Base-by-base conservation (phyloP, 1,140 invertebrate genomes). In the Scaptomyza pallida region DNA sequence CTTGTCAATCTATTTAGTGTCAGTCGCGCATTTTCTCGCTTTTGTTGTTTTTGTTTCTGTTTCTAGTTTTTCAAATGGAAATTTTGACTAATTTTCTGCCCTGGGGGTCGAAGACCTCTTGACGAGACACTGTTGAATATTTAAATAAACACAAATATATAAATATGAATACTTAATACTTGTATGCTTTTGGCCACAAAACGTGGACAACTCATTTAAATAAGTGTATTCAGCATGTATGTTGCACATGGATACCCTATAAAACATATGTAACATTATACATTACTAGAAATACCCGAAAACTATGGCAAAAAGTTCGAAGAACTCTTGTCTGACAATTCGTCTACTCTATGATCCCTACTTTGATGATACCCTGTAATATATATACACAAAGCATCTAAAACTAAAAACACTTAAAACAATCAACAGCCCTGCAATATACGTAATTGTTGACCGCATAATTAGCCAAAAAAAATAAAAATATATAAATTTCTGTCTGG, bases 391-490 rank as follows among this genome's bases (percentile, higher is more conserved):
- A 37, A 15, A 15, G 48, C 12, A 51, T 26, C 26, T 40, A 16
- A 13, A 16, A 48, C 37, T 45, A 48, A 59, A 41, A 59, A 55
- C 44, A 77, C 51, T 56, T 17, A 54, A 69, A 65, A 78, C 69
- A 60, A 70, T 61, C 60, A 50, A 78, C 61, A 44, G 37, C 30
- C 43, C 65, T 47, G 44, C 69, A 55, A 47, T 72, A 10, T 43
- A 19, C 37, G 33, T 17, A 69, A 61, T 17, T 61, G 55, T 54
- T 54, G 50, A 61, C 60, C 23, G 62, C 62, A 85, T 83, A 78
- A 85, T 83, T 83, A 79, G 75, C 65, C 48, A 78, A 83, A 75
- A 78, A 59, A 37, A 23, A 41, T 52, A 55, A 41, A 13, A 30
- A 26, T 26, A 5, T 21, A 45, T 30, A 15, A 15, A 21, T 56